Percentiles rank a stretch among this genome's conserved stretches.
Evolutionary conservation across 2,888 invertebrate genomes (phyloP).

Genomic region (Drosophila rellima): DNA sequence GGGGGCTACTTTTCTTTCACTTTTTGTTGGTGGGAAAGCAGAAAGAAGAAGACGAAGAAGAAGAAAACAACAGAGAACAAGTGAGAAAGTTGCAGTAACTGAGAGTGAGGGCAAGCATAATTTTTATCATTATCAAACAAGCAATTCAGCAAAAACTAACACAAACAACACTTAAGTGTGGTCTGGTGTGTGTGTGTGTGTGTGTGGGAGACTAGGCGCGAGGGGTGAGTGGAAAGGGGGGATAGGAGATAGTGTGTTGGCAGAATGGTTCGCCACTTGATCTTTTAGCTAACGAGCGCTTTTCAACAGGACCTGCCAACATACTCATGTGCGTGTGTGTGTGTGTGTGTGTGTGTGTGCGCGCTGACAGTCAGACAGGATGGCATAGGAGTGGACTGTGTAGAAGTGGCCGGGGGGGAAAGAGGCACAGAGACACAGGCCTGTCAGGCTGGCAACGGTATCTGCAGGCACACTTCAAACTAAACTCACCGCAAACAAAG

Average conservation of each 20-base stretch:
- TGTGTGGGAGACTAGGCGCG: slow-evolving; percentile 22
- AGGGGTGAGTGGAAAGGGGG: background rate
- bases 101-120: slow-evolving; percentile 30
- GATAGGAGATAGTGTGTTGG: slow-evolving; percentile 16
- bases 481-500: slow-evolving; percentile 82
- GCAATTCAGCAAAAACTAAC: slow-evolving; percentile 77
- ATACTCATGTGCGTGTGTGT: slow-evolving; percentile 1
- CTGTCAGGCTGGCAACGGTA: slow-evolving; percentile 62
- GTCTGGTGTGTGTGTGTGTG: slow-evolving; percentile 43
- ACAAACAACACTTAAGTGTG: slow-evolving; percentile 78
- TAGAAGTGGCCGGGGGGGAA: background rate
- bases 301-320: slow-evolving; percentile 70
- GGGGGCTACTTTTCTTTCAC: background rate
- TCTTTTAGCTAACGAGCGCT: slow-evolving; percentile 79
- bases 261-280: slow-evolving; percentile 68
- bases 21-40: slow-evolving; percentile 1
- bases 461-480: slow-evolving; percentile 78
- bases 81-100: slow-evolving; percentile 38
- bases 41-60: background rate
- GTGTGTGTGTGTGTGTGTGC: slow-evolving; percentile 17
- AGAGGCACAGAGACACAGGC: slow-evolving; percentile 15
- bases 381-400: background rate
- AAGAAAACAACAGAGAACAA: slow-evolving; percentile 8
- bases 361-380: slow-evolving; percentile 38
- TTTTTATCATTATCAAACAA: slow-evolving; percentile 71